Evolutionary conservation across 2,797 vertebrate species (phyloP).

Genomic region (Pipistrellus pipistrellus): DNA sequence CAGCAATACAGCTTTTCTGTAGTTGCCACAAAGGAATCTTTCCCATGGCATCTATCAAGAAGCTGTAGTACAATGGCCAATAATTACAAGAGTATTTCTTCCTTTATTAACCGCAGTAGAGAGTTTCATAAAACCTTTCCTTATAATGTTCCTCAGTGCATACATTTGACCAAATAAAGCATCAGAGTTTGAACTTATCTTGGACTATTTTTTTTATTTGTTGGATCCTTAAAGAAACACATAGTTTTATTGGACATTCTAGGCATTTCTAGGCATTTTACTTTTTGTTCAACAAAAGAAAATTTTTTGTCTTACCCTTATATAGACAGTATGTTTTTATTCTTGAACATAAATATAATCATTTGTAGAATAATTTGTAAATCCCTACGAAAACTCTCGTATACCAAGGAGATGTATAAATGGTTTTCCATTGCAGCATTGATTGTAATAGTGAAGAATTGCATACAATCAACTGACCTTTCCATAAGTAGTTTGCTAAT

Average conservation of each 20-base stretch:
- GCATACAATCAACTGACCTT: not conserved
- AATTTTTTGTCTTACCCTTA: not conserved
- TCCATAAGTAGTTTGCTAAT: not conserved
- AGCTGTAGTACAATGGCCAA: not conserved
- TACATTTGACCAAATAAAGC: not conserved
- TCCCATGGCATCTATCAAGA: not conserved
- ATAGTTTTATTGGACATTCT: not conserved
- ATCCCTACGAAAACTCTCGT: not conserved
- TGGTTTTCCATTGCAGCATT: not conserved
- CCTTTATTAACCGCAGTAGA: not conserved
- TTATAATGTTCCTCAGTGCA: not conserved
- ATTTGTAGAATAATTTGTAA: not conserved
- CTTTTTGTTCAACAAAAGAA: not conserved
- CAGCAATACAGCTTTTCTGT: not conserved
- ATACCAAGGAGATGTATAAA: not conserved
- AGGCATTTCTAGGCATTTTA: slow-evolving; percentile 26
- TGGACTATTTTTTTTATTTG: not conserved
- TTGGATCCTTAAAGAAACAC: not conserved
- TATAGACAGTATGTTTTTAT: not conserved
- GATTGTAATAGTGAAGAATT: not conserved
- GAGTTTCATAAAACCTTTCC: not conserved
- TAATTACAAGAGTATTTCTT: not conserved
- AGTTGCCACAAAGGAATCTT: not conserved
- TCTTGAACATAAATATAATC: not conserved
- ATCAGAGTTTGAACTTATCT: not conserved